A percentile compares a stretch with the other conserved stretches of the same genome.
Evolutionary conservation across 2,888 invertebrate genomes (phyloP).

Genomic region (Drosophila seclusa): DNA sequence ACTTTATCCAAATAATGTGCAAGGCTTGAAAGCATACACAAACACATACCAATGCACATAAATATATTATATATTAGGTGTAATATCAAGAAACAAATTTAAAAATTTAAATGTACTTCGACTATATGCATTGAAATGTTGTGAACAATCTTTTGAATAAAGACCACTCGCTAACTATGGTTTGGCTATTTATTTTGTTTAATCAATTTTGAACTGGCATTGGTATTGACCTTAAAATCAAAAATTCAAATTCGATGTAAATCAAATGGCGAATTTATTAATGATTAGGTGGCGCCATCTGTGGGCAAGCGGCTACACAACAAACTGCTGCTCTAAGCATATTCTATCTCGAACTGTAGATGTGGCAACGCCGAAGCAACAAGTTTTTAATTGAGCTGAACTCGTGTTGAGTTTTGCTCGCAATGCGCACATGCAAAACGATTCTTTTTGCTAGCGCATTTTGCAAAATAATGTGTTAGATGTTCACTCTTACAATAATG

Average conservation of each 20-base stretch:
- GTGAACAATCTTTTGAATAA: slow-evolving; percentile 60
- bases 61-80: slow-evolving; percentile 31
- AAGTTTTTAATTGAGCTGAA: slow-evolving; percentile 13
- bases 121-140: slow-evolving; percentile 59
- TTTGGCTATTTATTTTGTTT: background rate
- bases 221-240: slow-evolving; percentile 31
- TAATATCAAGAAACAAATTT: slow-evolving; percentile 40
- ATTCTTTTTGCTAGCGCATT: rapidly evolving
- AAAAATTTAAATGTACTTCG: slow-evolving; percentile 43
- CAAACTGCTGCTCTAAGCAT: background rate
- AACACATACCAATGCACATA: slow-evolving; percentile 30
- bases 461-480: background rate
- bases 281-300: slow-evolving; percentile 28
- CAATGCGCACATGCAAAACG: too few relatives aligned
- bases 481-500: background rate
- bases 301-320: background rate
- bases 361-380: slow-evolving; percentile 38
- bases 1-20: slow-evolving; percentile 5
- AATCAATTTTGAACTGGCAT: background rate
- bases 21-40: slow-evolving; percentile 11
- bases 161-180: slow-evolving; percentile 40
- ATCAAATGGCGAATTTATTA: background rate
- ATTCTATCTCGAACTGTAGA: background rate
- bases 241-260: slow-evolving; percentile 18
- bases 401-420: background rate